A percentile compares a stretch with the other conserved stretches of the same genome.
phyloP scores from a whole-genome alignment of 2,797 vertebrate genomes.

The Apodemus agrarius region DNA sequence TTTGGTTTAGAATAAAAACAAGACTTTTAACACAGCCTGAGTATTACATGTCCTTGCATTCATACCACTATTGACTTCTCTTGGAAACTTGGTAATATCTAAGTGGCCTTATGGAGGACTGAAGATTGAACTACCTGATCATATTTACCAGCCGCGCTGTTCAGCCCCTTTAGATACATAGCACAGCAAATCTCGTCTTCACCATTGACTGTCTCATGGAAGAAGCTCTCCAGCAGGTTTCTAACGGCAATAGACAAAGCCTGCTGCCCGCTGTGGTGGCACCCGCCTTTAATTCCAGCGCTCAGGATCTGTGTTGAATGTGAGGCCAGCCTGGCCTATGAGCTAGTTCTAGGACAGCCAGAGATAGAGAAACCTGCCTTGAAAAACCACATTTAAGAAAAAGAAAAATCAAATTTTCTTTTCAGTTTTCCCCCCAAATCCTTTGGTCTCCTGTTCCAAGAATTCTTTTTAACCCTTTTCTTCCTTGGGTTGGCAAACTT shows the following conservation, averaged over 20 bases:
- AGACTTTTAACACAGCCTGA: not conserved
- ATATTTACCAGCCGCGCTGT: not conserved
- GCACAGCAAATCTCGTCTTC: not conserved
- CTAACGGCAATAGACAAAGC: conserved; percentile 57
- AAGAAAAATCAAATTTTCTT: conserved; percentile 48
- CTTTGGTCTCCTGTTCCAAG: not conserved
- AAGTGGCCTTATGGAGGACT: conserved; percentile 11
- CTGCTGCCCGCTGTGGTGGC: not conserved
- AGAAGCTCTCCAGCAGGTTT: conserved; percentile 43
- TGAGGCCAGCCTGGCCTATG: not conserved
- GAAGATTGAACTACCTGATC: not conserved
- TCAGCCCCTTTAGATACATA: not conserved
- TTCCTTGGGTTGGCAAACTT: conserved; percentile 19
- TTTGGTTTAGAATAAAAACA: conserved; percentile 31
- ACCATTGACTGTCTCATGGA: not conserved
- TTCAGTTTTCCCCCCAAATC: not conserved
- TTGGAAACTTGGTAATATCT: conserved; percentile 48
- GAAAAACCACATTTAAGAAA: not conserved
- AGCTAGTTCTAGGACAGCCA: not conserved
- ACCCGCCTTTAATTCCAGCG: not conserved
- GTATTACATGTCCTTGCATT: conserved; percentile 1
- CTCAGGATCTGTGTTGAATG: not conserved
- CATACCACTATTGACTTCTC: conserved; percentile 4
- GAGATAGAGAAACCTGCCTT: not conserved
- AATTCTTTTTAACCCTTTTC: conserved; percentile 20